Evolutionary conservation across 2,888 invertebrate species (phyloP).

Genomic region (Polietes domitor): DNA sequence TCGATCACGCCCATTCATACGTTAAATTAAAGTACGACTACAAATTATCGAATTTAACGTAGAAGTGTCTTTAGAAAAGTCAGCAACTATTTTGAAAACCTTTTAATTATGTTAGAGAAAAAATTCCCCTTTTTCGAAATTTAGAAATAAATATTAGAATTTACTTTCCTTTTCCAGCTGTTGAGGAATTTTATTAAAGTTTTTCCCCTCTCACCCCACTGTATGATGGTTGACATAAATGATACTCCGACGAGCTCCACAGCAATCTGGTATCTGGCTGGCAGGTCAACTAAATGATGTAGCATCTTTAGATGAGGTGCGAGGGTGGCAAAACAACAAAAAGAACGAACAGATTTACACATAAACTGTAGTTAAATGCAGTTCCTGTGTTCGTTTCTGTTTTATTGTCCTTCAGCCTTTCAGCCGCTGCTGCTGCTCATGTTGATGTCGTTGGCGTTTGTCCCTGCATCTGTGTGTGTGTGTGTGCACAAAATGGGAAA

Average conservation of each 20-base stretch:
- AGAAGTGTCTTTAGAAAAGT: no score
- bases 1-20: no score
- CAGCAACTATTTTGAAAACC: no score
- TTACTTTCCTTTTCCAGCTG: no score
- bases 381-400: constrained; percentile 4
- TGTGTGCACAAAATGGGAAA: constrained; percentile 1
- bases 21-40: no score
- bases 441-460: not conserved
- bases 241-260: not conserved
- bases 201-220: no score
- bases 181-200: no score
- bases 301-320: not conserved
- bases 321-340: not conserved
- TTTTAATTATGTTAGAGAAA: no score
- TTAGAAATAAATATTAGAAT: no score
- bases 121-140: no score
- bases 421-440: not conserved
- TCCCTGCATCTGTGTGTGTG: not conserved
- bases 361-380: constrained; percentile 13
- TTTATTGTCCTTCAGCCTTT: not conserved
- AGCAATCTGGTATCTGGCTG: not conserved
- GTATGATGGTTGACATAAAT: not conserved
- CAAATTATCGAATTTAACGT: no score
- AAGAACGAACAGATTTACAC: not conserved
- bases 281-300: constrained; percentile 22